Percentiles rank a stretch among this genome's conserved stretches.
Evolutionary conservation across 2,797 vertebrate genomes (phyloP).

Genomic region (Sarcoramphus papa): DNA sequence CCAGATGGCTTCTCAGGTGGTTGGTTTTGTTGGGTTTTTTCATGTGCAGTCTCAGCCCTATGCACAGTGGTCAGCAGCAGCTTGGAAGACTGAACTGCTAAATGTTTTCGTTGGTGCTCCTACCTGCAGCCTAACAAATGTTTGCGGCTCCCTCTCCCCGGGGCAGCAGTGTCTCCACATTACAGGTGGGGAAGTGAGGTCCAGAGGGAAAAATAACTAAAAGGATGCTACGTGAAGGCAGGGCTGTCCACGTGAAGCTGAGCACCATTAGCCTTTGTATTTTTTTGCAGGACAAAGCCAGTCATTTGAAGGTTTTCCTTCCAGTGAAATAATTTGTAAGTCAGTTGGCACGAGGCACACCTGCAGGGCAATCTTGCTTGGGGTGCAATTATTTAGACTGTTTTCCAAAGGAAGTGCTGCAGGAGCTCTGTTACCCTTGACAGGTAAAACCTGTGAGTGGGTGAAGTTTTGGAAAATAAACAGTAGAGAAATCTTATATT

Average conservation of each 20-base stretch:
- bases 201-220: background rate
- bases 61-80: background rate
- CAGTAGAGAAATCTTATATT: background rate
- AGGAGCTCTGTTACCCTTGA: background rate
- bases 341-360: background rate
- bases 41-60: background rate
- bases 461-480: background rate
- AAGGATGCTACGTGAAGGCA: background rate
- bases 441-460: background rate
- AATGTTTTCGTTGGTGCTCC: background rate
- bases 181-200: background rate
- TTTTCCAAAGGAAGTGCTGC: background rate
- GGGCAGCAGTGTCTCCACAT: background rate
- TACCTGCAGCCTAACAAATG: background rate
- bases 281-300: background rate
- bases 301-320: background rate
- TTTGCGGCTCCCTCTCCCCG: background rate
- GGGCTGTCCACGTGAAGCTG: fast-evolving
- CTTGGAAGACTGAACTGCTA: background rate
- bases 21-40: background rate
- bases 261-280: background rate
- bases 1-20: background rate
- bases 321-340: background rate
- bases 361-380: background rate
- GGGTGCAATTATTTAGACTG: background rate